A percentile compares a stretch with the other conserved stretches of the same genome.
Conservation (phyloP, 2,113 vertebrate species). For the Labeo catla region DNA sequence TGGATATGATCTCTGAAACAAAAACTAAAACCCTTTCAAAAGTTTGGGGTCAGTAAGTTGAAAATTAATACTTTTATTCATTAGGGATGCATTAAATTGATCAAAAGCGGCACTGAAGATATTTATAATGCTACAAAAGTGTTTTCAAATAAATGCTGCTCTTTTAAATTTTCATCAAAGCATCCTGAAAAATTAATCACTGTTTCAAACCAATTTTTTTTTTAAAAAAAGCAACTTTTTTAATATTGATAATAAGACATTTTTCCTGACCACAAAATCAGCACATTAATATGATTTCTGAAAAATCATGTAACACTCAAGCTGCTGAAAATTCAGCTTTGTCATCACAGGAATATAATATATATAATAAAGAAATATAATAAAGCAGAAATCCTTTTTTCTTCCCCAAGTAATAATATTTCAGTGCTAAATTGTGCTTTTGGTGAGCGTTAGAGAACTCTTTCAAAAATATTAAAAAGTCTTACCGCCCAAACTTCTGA, state of each 20-base stretch:
- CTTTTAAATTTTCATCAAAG: background rate
- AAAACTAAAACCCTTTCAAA: background rate
- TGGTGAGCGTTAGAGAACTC: too few species aligned
- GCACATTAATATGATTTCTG: background rate
- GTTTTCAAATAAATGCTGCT: background rate
- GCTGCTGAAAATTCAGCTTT: background rate
- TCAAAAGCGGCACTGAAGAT: background rate
- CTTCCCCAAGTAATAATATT: too few species aligned
- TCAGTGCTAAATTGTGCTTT: too few species aligned
- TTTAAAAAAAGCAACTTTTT: background rate
- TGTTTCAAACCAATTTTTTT: background rate
- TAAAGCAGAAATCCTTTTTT: too few species aligned
- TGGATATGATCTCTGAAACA: background rate
- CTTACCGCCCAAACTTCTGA: background rate
- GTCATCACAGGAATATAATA: background rate
- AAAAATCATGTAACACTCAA: too few species aligned
- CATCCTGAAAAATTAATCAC: too few species aligned
- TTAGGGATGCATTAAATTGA: background rate
- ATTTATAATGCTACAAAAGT: background rate
- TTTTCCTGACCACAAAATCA: background rate
- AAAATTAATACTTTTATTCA: background rate
- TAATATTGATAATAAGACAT: background rate
- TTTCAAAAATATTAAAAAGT: too few species aligned
- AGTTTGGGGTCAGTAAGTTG: background rate
- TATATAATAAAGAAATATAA: too few species aligned